Percentiles rank a stretch among this genome's conserved stretches.
Conservation (phyloP, 2,113 vertebrate species). For the Ibidorhyncha struthersii region DNA sequence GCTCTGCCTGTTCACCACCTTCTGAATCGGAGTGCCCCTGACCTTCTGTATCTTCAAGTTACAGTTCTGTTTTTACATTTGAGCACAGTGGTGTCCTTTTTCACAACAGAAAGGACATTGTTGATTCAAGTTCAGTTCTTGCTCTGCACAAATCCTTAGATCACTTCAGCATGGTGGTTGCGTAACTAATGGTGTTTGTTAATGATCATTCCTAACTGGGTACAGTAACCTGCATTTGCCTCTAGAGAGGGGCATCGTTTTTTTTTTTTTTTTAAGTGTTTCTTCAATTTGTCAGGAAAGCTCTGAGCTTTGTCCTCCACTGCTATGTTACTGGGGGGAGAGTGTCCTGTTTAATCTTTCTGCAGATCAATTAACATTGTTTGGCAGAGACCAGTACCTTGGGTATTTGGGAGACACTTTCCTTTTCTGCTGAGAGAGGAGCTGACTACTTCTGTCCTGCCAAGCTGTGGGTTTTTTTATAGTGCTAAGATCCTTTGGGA, state of each 20-base stretch:
- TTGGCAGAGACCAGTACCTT: background rate
- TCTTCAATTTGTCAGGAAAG: background rate
- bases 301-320: background rate
- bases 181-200: background rate
- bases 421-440: background rate
- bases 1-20: background rate
- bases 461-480: background rate
- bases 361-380: background rate
- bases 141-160: background rate
- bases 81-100: background rate
- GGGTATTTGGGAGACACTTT: background rate
- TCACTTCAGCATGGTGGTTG: background rate
- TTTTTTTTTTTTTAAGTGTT: background rate
- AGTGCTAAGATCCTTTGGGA: background rate
- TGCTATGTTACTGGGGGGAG: rapidly evolving
- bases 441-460: background rate
- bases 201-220: background rate
- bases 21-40: background rate
- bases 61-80: background rate
- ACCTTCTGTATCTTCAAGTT: background rate
- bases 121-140: background rate
- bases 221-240: background rate
- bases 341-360: background rate
- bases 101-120: background rate
- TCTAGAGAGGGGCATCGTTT: background rate